Conservation (phyloP, 1,140 invertebrate genomes). For the Drosophila sucinea region DNA sequence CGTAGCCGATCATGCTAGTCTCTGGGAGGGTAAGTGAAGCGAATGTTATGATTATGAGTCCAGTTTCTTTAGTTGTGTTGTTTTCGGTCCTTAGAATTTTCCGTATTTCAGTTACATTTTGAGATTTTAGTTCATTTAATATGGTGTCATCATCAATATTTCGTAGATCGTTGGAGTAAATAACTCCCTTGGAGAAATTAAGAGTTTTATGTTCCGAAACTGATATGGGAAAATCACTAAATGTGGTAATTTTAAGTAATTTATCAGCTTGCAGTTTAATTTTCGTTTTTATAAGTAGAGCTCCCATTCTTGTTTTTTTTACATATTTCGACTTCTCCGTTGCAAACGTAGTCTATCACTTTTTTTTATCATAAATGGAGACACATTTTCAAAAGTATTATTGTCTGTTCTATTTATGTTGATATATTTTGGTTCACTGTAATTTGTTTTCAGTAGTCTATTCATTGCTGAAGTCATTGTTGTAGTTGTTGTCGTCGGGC, state of each 20-base stretch:
- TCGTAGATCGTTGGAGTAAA: too few relatives aligned
- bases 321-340: constrained; percentile 8
- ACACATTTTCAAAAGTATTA: too few relatives aligned
- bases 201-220: too few relatives aligned
- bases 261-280: not conserved
- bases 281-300: not conserved
- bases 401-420: too few relatives aligned
- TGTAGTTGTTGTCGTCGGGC: too few relatives aligned
- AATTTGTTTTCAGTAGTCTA: constrained; percentile 7
- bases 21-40: too few relatives aligned
- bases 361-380: too few relatives aligned
- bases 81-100: constrained; percentile 12
- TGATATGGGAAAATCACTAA: constrained; percentile 13
- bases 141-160: too few relatives aligned
- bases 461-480: not conserved
- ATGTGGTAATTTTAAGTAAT: not conserved
- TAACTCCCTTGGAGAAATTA: too few relatives aligned
- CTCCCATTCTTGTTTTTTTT: not conserved
- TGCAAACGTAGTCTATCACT: constrained; percentile 23
- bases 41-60: too few relatives aligned
- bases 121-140: too few relatives aligned
- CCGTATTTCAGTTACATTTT: constrained; percentile 22
- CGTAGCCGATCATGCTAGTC: constrained; percentile 20
- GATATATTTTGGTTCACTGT: constrained; percentile 4
- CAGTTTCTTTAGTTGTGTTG: too few relatives aligned